A percentile compares a stretch with the other conserved stretches of the same genome.
Conservation (phyloP, 2,113 vertebrate genomes). For the Myocastor coypus region DNA sequence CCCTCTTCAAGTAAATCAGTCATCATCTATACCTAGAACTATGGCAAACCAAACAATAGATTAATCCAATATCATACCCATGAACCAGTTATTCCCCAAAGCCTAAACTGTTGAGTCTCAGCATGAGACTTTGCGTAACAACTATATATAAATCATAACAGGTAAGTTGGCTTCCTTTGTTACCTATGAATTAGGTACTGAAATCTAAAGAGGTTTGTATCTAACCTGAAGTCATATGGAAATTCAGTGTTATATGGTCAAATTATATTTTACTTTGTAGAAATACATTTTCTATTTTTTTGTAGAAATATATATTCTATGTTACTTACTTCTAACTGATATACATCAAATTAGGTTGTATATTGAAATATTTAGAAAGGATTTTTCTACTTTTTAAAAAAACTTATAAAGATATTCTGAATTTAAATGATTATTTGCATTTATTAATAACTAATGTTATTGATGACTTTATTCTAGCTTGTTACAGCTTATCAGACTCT, state of each 20-base stretch:
- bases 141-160: neutral
- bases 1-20: neutral
- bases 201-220: neutral
- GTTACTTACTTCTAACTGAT: neutral
- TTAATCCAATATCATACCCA: neutral
- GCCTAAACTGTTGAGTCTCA: neutral
- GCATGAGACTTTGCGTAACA: neutral
- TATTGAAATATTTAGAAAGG: neutral
- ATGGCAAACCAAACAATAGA: neutral
- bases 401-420: neutral
- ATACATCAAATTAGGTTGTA: conserved; percentile 1
- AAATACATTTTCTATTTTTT: no score
- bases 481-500: conserved; percentile 93
- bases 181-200: neutral
- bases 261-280: conserved; percentile 10
- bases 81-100: neutral
- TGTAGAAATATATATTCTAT: conserved; percentile 24
- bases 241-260: neutral
- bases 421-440: conserved; percentile 36
- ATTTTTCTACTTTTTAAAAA: neutral
- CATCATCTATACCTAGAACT: neutral
- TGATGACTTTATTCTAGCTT: conserved; percentile 88
- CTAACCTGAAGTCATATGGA: conserved; percentile 4
- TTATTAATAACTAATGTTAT: conserved; percentile 62
- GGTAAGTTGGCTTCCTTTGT: neutral